These are phyloP conservation scores for Mohoua ochrocephala DNA, from an alignment of 2,113 vertebrate genomes.

Conservation along the genomic window DNA sequence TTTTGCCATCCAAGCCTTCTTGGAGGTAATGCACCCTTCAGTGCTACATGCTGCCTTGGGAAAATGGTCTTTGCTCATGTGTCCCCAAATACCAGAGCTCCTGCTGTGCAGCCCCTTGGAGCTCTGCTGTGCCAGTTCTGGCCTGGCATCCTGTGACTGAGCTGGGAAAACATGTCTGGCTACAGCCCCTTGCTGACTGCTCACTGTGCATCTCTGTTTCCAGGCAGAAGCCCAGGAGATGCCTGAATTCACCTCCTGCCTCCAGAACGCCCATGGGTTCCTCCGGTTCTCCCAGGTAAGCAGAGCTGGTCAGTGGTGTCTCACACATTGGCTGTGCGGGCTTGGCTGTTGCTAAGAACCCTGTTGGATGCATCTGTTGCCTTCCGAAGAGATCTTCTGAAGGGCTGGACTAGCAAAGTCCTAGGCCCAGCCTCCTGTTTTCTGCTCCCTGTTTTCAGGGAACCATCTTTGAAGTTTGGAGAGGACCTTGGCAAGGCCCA, in stretches of 20 bases:
- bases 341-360: neutral
- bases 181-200: neutral
- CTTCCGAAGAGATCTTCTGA: neutral
- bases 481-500: neutral
- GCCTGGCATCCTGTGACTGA: neutral
- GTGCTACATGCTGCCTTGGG: neutral
- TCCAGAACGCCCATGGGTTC: slow-evolving; percentile 80
- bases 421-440: neutral
- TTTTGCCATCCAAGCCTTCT: slow-evolving; percentile 89
- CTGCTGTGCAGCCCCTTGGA: neutral
- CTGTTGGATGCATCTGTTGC: neutral
- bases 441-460: neutral
- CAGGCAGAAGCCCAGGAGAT: slow-evolving; percentile 86
- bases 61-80: neutral
- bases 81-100: neutral
- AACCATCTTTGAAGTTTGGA: neutral
- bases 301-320: neutral
- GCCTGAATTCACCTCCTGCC: slow-evolving; percentile 72
- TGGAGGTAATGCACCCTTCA: slow-evolving; percentile 79
- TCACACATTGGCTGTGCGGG: neutral
- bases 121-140: neutral
- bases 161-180: neutral
- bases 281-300: slow-evolving; percentile 84
- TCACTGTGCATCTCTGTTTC: neutral
- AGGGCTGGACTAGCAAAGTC: neutral